phyloP scores from a whole-genome alignment of 2,888 invertebrate species.

The Brachycybe producta region DNA sequence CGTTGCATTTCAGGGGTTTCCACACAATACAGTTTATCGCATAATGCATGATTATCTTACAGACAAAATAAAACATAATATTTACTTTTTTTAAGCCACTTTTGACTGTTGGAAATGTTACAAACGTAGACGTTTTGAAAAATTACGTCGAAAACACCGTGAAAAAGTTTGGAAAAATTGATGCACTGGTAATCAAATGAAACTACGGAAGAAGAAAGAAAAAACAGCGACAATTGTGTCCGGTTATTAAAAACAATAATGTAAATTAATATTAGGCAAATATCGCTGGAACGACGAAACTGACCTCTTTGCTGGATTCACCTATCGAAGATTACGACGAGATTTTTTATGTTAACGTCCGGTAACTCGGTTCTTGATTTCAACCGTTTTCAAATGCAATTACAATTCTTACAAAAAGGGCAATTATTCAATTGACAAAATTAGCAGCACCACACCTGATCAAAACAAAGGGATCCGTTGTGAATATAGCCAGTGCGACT shows the following conservation, averaged over 20 bases:
- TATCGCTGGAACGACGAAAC: constrained; percentile 12
- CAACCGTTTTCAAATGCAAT: background rate
- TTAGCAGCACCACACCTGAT: constrained; percentile 14
- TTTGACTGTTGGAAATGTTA: constrained; percentile 9
- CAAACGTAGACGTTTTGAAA: constrained; percentile 7
- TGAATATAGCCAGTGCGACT: constrained; percentile 6
- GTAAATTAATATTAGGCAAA: constrained; percentile 13
- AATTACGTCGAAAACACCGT: constrained; percentile 10
- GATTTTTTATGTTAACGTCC: constrained; percentile 12
- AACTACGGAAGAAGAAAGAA: background rate
- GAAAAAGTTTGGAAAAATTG: constrained; percentile 12
- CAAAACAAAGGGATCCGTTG: constrained; percentile 12
- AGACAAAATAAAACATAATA: background rate
- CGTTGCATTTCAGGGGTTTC: too few species aligned
- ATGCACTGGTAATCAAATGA: constrained; percentile 9
- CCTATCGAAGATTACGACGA: constrained; percentile 12
- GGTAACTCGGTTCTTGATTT: background rate
- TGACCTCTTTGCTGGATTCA: constrained; percentile 1
- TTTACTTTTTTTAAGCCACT: constrained; percentile 8
- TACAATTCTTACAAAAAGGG: background rate
- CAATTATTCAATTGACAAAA: constrained; percentile 10
- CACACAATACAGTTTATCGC: too few species aligned
- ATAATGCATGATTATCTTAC: too few species aligned
- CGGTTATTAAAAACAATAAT: background rate
- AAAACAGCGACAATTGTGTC: background rate